Evolutionary conservation across 1,140 invertebrate species (phyloP), one percentile per base, ranked within the genome.

Genomic region (Coptotermes formosanus): DNA sequence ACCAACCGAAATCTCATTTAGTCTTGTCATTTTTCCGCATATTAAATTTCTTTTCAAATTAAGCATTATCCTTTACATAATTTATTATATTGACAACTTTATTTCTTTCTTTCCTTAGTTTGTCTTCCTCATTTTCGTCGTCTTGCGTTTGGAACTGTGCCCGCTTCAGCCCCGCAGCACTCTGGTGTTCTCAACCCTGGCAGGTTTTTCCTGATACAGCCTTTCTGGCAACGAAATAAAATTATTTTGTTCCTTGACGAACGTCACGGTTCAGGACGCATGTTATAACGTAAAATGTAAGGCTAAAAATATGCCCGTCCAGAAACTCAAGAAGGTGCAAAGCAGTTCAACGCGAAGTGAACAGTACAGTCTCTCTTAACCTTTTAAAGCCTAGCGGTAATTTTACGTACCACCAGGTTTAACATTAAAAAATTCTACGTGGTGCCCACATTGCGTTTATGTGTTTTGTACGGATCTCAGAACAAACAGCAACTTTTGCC

Each of bases 11-110:
- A 55, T 16, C 52, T 55, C 52, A 55, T 55, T 55, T 55, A 55
- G 52, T 55, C 52, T 55, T 55, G 52, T 55, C 52, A 55, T 55
- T 19, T 55, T 55, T 55, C 52, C 52, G 52, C 52, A 55, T 21
- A 55, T 75, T 30, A n/a, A n/a, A 75, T 75, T n/a, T 75, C n/a
- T 75, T 30, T 75, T 75, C 11, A 25, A 75, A 75, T 75, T 75
- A n/a, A 75, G 64, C 64, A n/a, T 75, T 75, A 25, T 75, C n/a
- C 64, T 75, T 25, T 30, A 75, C n/a, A 75, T 75, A 75, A 75
- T 75, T 75, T 30, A 75, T 30, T 30, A n/a, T 9, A 75, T 75
- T 75, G 64, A 8, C n/a, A 55, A 55, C 19, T 55, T 55, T 55
- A 16, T 75, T 75, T 75, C 64, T 75, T 75, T 75, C 64, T 8